Evolutionary conservation across 1,140 invertebrate genomes (phyloP).

Genomic region (Aphelinus certus): DNA sequence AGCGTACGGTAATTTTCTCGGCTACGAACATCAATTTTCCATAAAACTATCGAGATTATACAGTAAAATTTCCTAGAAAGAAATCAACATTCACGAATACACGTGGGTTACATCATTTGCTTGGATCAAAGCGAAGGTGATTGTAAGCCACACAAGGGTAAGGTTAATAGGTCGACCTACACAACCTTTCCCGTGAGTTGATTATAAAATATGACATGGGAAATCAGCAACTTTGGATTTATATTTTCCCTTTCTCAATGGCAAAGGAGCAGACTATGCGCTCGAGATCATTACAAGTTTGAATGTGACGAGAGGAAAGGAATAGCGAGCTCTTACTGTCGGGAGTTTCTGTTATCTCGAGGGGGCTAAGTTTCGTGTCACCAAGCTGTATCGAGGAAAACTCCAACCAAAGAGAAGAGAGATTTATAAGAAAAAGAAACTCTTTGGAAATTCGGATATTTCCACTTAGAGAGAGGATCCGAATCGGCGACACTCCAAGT

Average conservation of each 20-base stretch:
- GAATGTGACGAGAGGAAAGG: no score
- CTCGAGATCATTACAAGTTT: no score
- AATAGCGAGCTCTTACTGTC: no score
- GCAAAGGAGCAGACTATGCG: no score
- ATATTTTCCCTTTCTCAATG: no score
- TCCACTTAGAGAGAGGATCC: no score
- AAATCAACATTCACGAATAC: background rate
- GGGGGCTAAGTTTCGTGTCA: background rate
- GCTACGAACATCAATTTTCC: background rate
- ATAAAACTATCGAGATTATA: constrained; percentile 1
- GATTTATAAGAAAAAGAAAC: constrained; percentile 8
- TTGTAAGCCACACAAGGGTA: constrained; percentile 2
- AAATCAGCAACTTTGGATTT: no score
- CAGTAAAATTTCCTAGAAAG: background rate
- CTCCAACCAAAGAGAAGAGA: constrained; percentile 7
- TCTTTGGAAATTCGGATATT: background rate
- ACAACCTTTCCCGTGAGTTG: background rate
- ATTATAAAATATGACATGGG: no score
- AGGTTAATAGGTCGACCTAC: constrained; percentile 25
- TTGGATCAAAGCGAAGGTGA: background rate
- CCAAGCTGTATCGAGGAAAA: background rate
- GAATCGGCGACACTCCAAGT: constrained; percentile 17
- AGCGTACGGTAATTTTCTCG: background rate
- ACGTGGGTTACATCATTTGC: background rate
- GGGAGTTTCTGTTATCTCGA: no score